Evolutionary conservation across 2,113 vertebrate genomes (phyloP), one percentile per base, ranked within the genome.

Genomic region (Bostrychus sinensis): DNA sequence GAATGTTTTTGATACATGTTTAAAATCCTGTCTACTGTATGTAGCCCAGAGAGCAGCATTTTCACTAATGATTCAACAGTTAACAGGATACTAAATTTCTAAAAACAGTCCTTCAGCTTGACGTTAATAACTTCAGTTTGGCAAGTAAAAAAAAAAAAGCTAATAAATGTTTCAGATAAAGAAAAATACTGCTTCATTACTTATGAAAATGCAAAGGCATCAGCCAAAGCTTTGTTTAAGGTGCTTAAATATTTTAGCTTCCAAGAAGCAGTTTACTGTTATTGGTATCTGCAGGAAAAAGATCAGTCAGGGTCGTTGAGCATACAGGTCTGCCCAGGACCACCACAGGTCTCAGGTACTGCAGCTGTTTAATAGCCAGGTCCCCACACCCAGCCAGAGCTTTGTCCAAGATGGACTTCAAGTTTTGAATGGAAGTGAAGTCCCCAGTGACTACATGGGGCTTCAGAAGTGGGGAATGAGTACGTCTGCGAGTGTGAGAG

Each of bases 311-410:
- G 41, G 93, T 87, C 41, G 91, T 87, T 70, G 92, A 94, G 89
- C 93, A 95, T 78, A 95, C 94, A 10, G 96, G 95, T 87, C 96
- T 94, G 84, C 95, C 95, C 59, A 99, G 92, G 74, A 99, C 95
- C 68, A 99, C 97, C 55, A 99, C 97, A 6, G 97, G 97, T 80
- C 94, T 93, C 87, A 97, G 94, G 89, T 97, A 96, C 93, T 97
- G 97, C 75, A 99, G 95, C 84, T 99, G 97, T 87, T 98, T 97
- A 87, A 99, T 96, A 88, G 97, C 97, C 88, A 97, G 94, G 84
- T 98, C 96, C 75, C 96, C 96, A 89, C 95, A 98, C 81, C 95
- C 95, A 25, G 92, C 94, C 82, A 99, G 90, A 42, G 96, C 96
- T 91, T 95, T 96, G 90, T 98, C 96, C 91, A 99, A 85, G 77